Percentiles rank a stretch among this genome's conserved stretches.
These are phyloP conservation scores for Triplophysa tibetana DNA, from an alignment of 2,113 vertebrate genomes.

Conservation along the genomic window DNA sequence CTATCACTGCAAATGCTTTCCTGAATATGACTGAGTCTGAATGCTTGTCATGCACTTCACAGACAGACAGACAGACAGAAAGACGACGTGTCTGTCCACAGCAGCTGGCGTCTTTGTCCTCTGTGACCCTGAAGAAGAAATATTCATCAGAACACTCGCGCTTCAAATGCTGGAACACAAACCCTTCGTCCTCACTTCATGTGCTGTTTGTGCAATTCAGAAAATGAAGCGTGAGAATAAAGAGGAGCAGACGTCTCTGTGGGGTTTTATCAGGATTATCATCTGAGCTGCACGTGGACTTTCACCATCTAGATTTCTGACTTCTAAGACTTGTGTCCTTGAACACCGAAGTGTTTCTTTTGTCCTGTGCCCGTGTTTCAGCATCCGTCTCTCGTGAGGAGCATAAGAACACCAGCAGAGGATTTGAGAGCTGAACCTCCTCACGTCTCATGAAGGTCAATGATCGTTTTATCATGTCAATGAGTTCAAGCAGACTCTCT, in stretches of 20 bases:
- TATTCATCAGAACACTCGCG: not conserved
- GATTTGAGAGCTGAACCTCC: not conserved
- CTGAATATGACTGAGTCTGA: not conserved
- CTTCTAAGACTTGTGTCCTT: constrained; percentile 20
- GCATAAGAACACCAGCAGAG: not conserved
- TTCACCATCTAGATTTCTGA: not conserved
- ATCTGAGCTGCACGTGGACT: not conserved
- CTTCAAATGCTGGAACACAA: not conserved
- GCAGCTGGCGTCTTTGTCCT: constrained; percentile 27
- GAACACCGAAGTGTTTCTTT: constrained; percentile 6
- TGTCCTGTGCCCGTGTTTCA: not conserved
- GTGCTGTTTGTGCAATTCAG: not conserved
- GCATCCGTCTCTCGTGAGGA: not conserved
- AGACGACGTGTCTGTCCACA: constrained; percentile 1
- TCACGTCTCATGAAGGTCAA: not conserved
- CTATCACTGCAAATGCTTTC: not conserved
- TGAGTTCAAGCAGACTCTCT: too few species aligned
- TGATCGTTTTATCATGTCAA: not conserved
- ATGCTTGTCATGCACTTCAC: constrained; percentile 10
- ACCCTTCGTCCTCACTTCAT: not conserved
- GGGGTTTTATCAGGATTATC: not conserved
- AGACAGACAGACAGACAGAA: not conserved
- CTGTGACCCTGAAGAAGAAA: constrained; percentile 11
- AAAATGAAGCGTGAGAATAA: too few species aligned
- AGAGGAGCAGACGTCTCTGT: not conserved